These are phyloP conservation scores for Petromus typicus DNA, from an alignment of 2,113 vertebrate genomes.

Conservation along the genomic window DNA sequence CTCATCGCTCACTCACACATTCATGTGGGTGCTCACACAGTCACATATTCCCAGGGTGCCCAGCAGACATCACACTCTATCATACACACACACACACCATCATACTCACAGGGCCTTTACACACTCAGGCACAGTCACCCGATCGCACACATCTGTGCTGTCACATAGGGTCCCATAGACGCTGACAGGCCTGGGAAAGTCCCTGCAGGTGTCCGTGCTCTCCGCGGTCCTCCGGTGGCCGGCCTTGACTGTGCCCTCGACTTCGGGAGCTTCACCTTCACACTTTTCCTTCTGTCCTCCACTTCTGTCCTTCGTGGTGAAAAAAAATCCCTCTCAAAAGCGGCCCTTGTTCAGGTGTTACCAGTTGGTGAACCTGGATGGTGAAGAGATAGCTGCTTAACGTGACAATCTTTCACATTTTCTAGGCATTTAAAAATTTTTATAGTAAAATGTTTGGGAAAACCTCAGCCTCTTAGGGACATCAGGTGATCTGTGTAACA, in stretches of 20 bases:
- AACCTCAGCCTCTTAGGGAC: background rate
- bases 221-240: fast-evolving
- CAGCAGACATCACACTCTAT: background rate
- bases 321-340: background rate
- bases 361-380: background rate
- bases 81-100: background rate
- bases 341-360: background rate
- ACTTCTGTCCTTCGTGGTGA: background rate
- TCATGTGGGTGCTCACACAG: fast-evolving
- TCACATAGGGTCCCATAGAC: background rate
- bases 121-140: fast-evolving
- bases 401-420: background rate
- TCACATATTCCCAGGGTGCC: background rate
- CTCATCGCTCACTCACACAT: background rate
- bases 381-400: no score
- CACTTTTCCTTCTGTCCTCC: no score
- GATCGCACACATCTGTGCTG: background rate
- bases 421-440: background rate
- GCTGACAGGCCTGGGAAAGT: background rate
- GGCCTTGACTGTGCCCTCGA: no score
- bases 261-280: background rate
- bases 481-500: background rate
- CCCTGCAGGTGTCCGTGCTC: background rate
- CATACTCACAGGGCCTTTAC: background rate
- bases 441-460: background rate